These are phyloP conservation scores for Canis aureus DNA, from an alignment of 2,113 vertebrate genomes.

Conservation along the genomic window DNA sequence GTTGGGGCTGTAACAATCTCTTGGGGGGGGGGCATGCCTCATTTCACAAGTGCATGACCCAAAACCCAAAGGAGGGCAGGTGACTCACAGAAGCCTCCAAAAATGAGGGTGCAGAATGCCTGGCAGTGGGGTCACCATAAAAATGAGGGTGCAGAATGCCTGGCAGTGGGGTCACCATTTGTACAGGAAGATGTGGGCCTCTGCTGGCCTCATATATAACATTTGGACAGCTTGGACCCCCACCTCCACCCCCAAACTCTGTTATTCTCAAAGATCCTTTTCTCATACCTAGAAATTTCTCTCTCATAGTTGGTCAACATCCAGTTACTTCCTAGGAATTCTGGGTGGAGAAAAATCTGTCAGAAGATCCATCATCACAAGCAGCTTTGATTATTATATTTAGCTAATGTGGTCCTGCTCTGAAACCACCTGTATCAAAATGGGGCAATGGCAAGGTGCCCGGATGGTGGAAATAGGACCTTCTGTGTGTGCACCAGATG, in stretches of 20 bases:
- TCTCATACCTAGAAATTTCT: not conserved
- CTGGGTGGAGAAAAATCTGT: not conserved
- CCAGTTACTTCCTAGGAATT: not conserved
- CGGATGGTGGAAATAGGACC: rapidly evolving
- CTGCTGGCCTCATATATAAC: not conserved
- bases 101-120: rapidly evolving
- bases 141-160: rapidly evolving
- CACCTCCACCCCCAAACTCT: not conserved
- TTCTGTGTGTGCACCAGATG: too few relatives aligned
- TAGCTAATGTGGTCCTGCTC: not conserved
- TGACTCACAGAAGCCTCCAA: rapidly evolving
- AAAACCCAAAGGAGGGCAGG: not conserved
- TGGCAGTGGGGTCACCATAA: rapidly evolving
- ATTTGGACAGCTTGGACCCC: rapidly evolving
- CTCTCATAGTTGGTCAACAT: not conserved
- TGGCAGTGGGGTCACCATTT: rapidly evolving
- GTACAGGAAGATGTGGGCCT: not conserved
- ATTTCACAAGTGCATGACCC: not conserved
- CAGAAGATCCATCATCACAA: not conserved
- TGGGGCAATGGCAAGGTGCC: not conserved
- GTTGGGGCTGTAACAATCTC: too few relatives aligned
- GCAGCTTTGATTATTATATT: not conserved
- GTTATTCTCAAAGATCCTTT: not conserved
- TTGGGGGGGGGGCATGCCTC: too few relatives aligned
- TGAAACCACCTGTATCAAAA: not conserved